Conservation (phyloP, 2,797 vertebrate genomes). For the Sternarchorhynchus goeldii region DNA sequence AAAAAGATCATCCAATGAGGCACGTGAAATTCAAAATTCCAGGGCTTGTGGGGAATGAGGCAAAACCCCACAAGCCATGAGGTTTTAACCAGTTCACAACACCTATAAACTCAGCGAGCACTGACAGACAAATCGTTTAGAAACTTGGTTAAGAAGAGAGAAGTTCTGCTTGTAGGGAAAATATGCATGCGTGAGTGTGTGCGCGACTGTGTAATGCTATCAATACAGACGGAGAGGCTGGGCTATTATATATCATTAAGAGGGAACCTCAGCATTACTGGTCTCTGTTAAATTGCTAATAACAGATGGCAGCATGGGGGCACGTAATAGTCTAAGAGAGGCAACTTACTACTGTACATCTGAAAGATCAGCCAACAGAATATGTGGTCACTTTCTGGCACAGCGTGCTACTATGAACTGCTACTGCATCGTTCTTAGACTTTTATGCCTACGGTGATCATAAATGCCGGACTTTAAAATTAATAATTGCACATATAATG, state of each 20-base stretch:
- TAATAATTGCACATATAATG: too few relatives aligned
- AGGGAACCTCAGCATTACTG: slow-evolving; percentile 11
- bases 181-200: too few relatives aligned
- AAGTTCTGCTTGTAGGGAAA: background rate
- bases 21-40: background rate
- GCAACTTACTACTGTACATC: background rate
- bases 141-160: background rate
- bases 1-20: background rate
- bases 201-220: background rate
- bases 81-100: too few relatives aligned
- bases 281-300: background rate
- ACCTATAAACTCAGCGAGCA: background rate
- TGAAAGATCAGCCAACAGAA: background rate
- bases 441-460: background rate
- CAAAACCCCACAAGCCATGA: too few relatives aligned
- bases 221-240: background rate
- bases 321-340: background rate
- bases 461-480: too few relatives aligned
- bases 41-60: too few relatives aligned
- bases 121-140: background rate
- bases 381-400: background rate
- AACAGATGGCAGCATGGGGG: slow-evolving; percentile 7
- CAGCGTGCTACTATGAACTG: background rate
- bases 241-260: slow-evolving; percentile 11
- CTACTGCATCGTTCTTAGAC: too few relatives aligned